Base-by-base conservation (phyloP, 2,113 vertebrate species). In the Kryptolebias marmoratus region DNA sequence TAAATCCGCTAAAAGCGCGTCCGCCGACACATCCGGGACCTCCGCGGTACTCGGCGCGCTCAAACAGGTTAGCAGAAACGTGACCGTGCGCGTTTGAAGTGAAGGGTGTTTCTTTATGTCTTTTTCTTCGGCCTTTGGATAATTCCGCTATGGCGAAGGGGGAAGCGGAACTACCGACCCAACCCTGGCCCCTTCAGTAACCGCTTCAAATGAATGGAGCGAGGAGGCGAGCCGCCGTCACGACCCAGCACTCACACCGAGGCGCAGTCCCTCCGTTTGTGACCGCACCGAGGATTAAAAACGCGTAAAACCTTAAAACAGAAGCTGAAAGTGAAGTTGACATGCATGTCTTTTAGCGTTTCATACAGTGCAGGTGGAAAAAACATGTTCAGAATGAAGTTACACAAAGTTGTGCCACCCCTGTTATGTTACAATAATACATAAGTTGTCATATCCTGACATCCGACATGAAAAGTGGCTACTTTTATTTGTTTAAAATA, bases 151-250 rank as follows among this genome's bases (percentile, higher is more conserved):
- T 89, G 90, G 85, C 86, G 91, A 80, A 86, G 85, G 89, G 22
- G 90, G 91, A 93, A 92, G 86, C 92, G 91, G 92, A 93, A 93
- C 88, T 90, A 87, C 47, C 60, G 90, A 90, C 91, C 90, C 91
- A 92, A 69, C 92, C 92, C 88, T 56, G 73, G 85, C 39, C 65
- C 68, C 9, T 63, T 82, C 81, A 58, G 30, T 28, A 48, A 45
- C 31, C 39, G 74, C 14, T 71, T 36, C 67, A 58, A 49, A 77
- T 79, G 62, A 80, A 80, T 79, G 75, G 67, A 31, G 49, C 18
- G n/a, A 22, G 44, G 55, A 56, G 11, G 54, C 52, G 36, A 57
- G 55, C 64, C 13, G 11, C 15, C 45, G 0, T 59, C 36, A 2
- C 22, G 2, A 13, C 27, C 27, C 61, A 48, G 3, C 22, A 31